phyloP scores from a whole-genome alignment of 2,888 invertebrate species.

The Neoaliturus tenellus region DNA sequence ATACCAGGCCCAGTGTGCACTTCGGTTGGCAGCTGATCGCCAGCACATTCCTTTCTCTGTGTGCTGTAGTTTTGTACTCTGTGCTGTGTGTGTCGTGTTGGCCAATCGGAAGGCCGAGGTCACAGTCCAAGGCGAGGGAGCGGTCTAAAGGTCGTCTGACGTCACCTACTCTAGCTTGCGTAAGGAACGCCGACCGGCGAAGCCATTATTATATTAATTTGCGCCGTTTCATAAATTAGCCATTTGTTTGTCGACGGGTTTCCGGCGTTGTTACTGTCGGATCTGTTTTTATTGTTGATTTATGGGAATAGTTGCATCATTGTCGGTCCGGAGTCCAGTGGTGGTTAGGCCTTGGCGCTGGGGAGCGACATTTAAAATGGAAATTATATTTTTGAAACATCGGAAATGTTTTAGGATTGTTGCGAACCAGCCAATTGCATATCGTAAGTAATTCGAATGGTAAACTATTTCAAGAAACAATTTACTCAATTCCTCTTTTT shows the following conservation, averaged over 20 bases:
- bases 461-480: too few species aligned
- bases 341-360: not conserved
- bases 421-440: too few species aligned
- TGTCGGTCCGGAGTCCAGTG: not conserved
- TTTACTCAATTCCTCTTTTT: too few species aligned
- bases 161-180: conserved; percentile 2
- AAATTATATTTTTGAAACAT: too few species aligned
- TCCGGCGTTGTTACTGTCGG: conserved; percentile 18
- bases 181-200: conserved; percentile 24
- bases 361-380: too few species aligned
- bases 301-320: conserved; percentile 30
- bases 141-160: conserved; percentile 24
- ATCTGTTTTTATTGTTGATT: conserved; percentile 19
- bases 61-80: not conserved
- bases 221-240: conserved; percentile 28
- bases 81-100: not conserved
- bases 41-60: not conserved
- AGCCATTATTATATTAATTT: conserved; percentile 31
- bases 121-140: conserved; percentile 32
- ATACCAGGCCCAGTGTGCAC: not conserved
- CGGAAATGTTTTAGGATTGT: too few species aligned
- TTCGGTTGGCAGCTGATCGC: not conserved
- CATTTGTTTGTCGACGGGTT: conserved; percentile 11
- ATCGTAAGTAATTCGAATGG: too few species aligned
- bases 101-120: conserved; percentile 6